phyloP scores from a whole-genome alignment of 2,888 invertebrate genomes.

The Opisthograptis luteolata region DNA sequence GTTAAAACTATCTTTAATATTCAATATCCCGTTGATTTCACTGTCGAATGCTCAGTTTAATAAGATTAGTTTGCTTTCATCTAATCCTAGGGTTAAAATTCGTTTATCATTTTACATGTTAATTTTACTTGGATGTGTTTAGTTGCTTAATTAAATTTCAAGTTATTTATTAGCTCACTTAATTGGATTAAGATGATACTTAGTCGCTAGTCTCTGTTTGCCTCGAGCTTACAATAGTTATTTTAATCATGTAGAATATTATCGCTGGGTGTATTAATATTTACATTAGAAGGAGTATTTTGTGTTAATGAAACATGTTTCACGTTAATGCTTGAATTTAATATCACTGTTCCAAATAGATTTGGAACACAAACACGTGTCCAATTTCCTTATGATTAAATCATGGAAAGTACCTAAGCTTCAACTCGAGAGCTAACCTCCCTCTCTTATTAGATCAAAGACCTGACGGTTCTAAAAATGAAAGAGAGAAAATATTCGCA shows the following conservation, averaged over 20 bases:
- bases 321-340: background rate
- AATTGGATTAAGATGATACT: slow-evolving; percentile 34
- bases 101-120: slow-evolving; percentile 17
- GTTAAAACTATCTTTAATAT: slow-evolving; percentile 25
- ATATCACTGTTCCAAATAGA: background rate
- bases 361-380: background rate
- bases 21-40: slow-evolving; percentile 27
- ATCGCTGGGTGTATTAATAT: slow-evolving; percentile 18
- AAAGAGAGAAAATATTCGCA: slow-evolving; percentile 8
- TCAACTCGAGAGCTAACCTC: background rate
- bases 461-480: background rate
- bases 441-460: background rate
- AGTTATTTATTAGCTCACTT: slow-evolving; percentile 35
- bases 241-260: slow-evolving; percentile 21
- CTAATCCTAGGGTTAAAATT: slow-evolving; percentile 24
- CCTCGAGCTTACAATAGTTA: slow-evolving; percentile 21
- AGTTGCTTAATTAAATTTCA: slow-evolving; percentile 36
- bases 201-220: slow-evolving; percentile 16
- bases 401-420: background rate
- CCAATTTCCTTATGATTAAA: too few species aligned
- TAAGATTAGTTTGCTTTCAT: slow-evolving; percentile 24
- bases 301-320: slow-evolving; percentile 14
- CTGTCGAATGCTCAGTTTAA: slow-evolving; percentile 24
- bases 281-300: slow-evolving; percentile 16
- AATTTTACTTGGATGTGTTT: slow-evolving; percentile 20